A percentile compares a stretch with the other conserved stretches of the same genome.
These are phyloP conservation scores for Forbesichthys papilliferus DNA, from an alignment of 2,113 vertebrate genomes.

Conservation along the genomic window DNA sequence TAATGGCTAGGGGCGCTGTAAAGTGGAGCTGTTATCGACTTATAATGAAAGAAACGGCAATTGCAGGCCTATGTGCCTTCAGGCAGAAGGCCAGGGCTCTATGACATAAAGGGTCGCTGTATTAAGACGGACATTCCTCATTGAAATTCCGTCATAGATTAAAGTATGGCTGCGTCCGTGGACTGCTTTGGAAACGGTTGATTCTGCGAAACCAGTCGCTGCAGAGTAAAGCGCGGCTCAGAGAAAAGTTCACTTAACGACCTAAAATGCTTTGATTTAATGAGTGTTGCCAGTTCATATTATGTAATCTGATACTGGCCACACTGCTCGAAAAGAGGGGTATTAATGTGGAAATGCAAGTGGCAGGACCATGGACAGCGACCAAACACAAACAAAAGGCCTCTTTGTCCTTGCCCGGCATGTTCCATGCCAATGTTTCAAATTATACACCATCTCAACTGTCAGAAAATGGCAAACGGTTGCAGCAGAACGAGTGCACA, in stretches of 20 bases:
- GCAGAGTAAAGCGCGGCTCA: constrained; percentile 40
- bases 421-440: constrained; percentile 61
- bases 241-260: constrained; percentile 58
- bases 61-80: constrained; percentile 28
- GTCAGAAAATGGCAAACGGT: constrained; percentile 63
- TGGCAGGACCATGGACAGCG: constrained; percentile 81
- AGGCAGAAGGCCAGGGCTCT: constrained; percentile 49
- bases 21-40: constrained; percentile 40
- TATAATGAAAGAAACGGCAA: constrained; percentile 57
- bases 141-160: constrained; percentile 60
- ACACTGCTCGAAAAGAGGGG: constrained; percentile 22
- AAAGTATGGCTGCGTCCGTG: constrained; percentile 49
- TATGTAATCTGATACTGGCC: constrained; percentile 54
- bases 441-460: constrained; percentile 67
- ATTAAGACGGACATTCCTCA: constrained; percentile 46
- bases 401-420: constrained; percentile 62
- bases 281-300: constrained; percentile 51
- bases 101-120: constrained; percentile 40
- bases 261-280: constrained; percentile 48
- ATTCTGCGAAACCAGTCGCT: constrained; percentile 51
- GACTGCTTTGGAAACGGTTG: constrained; percentile 55
- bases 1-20: no score
- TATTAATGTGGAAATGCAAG: constrained; percentile 60
- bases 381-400: constrained; percentile 73
- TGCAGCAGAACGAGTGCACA: constrained; percentile 51